Conservation (phyloP, 2,888 invertebrate species). For the Syritta pipiens region DNA sequence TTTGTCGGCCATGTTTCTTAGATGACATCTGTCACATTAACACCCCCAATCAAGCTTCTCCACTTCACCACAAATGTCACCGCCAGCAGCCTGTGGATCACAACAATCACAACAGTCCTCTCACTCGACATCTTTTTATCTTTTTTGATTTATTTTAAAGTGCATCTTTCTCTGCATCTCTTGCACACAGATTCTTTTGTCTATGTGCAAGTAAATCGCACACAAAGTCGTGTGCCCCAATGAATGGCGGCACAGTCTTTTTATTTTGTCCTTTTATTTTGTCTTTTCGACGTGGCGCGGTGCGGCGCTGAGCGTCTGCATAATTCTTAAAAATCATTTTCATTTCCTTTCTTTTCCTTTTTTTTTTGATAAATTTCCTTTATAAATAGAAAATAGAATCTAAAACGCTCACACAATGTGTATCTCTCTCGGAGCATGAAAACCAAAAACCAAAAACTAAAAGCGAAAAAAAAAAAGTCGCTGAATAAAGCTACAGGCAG, state of each 20-base stretch:
- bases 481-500: conserved; percentile 18
- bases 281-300: too few species aligned
- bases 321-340: too few species aligned
- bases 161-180: too few species aligned
- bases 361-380: conserved; percentile 55
- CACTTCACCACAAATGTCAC: too few species aligned
- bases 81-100: too few species aligned
- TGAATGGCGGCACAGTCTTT: too few species aligned
- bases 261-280: too few species aligned
- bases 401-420: conserved; percentile 34
- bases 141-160: conserved; percentile 23
- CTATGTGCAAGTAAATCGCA: conserved; percentile 37
- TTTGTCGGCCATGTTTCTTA: too few species aligned
- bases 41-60: too few species aligned
- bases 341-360: conserved; percentile 17
- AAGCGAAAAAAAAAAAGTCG: neutral
- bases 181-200: neutral
- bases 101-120: too few species aligned
- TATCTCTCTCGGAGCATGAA: conserved; percentile 8
- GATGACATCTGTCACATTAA: too few species aligned
- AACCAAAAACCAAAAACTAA: neutral
- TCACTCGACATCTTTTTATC: too few species aligned
- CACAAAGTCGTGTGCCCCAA: neutral
- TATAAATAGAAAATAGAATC: conserved; percentile 55
- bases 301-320: neutral